A percentile compares a stretch with the other conserved stretches of the same genome.
Evolutionary conservation across 1,140 invertebrate genomes (phyloP).

Genomic region (Anoplolepis gracilipes): DNA sequence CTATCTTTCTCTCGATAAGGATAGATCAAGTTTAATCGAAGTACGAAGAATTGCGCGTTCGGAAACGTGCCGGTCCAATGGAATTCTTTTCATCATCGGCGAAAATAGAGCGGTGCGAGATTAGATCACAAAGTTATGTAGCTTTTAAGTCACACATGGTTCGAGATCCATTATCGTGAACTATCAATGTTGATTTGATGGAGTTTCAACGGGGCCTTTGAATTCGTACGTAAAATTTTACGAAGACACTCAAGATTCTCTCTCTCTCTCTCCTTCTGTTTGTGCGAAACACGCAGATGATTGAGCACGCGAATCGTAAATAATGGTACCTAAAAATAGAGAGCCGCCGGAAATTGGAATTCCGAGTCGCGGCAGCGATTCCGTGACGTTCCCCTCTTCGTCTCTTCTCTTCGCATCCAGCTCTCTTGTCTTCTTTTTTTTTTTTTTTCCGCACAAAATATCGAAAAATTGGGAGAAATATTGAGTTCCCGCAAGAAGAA

Average conservation of each 20-base stretch:
- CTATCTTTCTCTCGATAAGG: neutral
- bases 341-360: neutral
- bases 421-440: no score
- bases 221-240: slow-evolving; percentile 13
- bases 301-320: slow-evolving; percentile 32
- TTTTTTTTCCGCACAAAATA: neutral
- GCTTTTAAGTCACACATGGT: slow-evolving; percentile 27
- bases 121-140: slow-evolving; percentile 43
- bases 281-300: neutral
- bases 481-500: neutral
- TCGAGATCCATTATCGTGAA: slow-evolving; percentile 35
- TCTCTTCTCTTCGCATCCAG: neutral
- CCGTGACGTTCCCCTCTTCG: neutral
- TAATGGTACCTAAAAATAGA: slow-evolving; percentile 51
- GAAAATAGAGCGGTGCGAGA: slow-evolving; percentile 53
- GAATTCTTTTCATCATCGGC: slow-evolving; percentile 48
- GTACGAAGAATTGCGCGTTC: slow-evolving; percentile 10
- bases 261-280: neutral
- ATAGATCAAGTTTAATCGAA: neutral
- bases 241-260: neutral
- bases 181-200: slow-evolving; percentile 14
- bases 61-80: neutral
- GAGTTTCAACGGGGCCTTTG: neutral
- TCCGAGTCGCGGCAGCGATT: neutral
- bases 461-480: slow-evolving; percentile 5